phyloP scores from a whole-genome alignment of 2,797 vertebrate genomes.

The Karalla daura region DNA sequence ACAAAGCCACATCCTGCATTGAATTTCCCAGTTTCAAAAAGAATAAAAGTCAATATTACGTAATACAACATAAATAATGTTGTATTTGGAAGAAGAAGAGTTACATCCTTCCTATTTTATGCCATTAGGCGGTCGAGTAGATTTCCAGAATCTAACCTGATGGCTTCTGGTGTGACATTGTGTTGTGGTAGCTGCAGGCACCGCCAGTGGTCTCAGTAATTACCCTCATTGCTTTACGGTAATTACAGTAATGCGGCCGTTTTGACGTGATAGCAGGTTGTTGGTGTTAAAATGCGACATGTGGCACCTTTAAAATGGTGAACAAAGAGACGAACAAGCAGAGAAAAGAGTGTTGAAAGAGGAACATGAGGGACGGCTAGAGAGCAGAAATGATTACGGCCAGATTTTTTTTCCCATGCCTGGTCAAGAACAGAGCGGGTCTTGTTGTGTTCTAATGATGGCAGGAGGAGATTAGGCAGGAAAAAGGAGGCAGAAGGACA shows the following conservation, averaged over 20 bases:
- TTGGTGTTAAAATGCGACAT: slow-evolving; percentile 44
- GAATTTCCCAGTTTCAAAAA: too few relatives aligned
- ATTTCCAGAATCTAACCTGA: slow-evolving; percentile 37
- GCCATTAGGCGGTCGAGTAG: slow-evolving; percentile 5
- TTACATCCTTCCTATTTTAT: slow-evolving; percentile 23
- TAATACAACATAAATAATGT: too few relatives aligned
- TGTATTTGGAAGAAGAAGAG: too few relatives aligned
- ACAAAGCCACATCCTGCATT: too few relatives aligned
- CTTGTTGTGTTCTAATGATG: slow-evolving; percentile 70
- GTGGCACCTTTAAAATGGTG: slow-evolving; percentile 44
- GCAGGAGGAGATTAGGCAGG: slow-evolving; percentile 63
- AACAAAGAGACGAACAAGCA: slow-evolving; percentile 35
- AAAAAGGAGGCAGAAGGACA: slow-evolving; percentile 64
- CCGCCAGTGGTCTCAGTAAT: slow-evolving; percentile 51
- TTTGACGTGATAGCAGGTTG: slow-evolving; percentile 44
- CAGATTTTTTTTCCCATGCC: slow-evolving; percentile 31
- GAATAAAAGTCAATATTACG: too few relatives aligned
- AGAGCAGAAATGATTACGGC: slow-evolving; percentile 59
- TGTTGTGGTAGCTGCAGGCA: slow-evolving; percentile 18
- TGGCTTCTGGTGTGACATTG: slow-evolving; percentile 17
- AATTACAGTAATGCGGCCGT: slow-evolving; percentile 58
- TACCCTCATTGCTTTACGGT: slow-evolving; percentile 41
- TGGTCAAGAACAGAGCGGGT: slow-evolving; percentile 28
- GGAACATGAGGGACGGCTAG: slow-evolving; percentile 26
- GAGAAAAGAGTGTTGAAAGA: slow-evolving; percentile 22